Evolutionary conservation across 1,140 invertebrate genomes (phyloP), one percentile per base, ranked within the genome.

Genomic region (Ladona fulva): DNA sequence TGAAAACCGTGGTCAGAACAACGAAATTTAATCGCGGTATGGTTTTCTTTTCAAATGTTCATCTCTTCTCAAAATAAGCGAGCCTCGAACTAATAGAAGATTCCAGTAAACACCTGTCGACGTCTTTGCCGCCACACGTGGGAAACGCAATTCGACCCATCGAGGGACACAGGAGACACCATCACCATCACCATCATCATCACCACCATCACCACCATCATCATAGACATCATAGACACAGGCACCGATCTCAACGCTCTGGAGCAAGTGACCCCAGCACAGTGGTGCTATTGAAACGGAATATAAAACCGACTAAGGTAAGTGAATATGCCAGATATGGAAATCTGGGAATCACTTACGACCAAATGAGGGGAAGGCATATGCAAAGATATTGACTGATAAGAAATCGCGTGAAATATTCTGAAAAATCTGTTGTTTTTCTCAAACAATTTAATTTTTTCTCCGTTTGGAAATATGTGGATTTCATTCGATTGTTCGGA

Each of bases 61-160:
- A 37, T 37, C 29, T 37, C 3, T 37, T 37, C 29, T 37, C 29
- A 37, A 37, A 37, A 37, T 16, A 66, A 66, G 52, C 52, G 52
- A 66, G 52, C 52, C 52, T 66, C 52, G 52, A 66, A 66, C 52
- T 66, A 22, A 66, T 66, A n/a, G 37, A 11, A 77, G 76, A 42
- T 24, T 42, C 29, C 12, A 77, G 24, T n/a, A 19, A 44, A 14
- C 22, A 24, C 19, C 29, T 77, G 29, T 77, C 42, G 52, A 19
- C 52, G 3, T 66, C 52, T 66, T 12, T 66, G 52, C 52, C 52
- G 12, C 52, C 52, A 12, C 52, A 66, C 52, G 52, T 66, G 52
- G 52, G 52, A 12, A 66, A 66, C 52, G n/a, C n/a, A 3, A 22
- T 66, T 66, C 52, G 52, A 3, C 52, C 52, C 3, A 66, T 66